Evolutionary conservation across 2,113 vertebrate species (phyloP), one percentile per base, ranked within the genome.

Genomic region (Dermatemys mawii): DNA sequence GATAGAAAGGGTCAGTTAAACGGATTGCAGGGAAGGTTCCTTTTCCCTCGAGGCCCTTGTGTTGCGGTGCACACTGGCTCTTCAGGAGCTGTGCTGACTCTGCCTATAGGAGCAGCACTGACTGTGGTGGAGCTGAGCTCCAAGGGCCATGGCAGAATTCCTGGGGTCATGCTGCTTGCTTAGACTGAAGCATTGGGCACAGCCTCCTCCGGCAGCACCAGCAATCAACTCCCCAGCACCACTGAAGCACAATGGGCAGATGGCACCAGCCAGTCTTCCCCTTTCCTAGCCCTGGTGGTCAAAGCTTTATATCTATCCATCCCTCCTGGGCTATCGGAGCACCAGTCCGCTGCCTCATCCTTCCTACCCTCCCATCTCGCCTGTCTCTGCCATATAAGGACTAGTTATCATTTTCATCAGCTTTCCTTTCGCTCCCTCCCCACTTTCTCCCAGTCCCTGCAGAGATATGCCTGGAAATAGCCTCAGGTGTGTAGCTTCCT

Each of bases 271-370:
- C 51, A 54, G 84, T 63, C 3, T n/a, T 81, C 50, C 80, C 12
- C 35, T 46, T 55, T 24, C 49, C 83, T n/a, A 2, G 19, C 49
- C 54, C 2, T 1, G 11, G 44, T 1, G 0, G n/a, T 49, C 38
- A 11, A 11, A 2, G 11, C 13, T 76, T 19, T 24, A 16, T 44
- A 41, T 63, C 44, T 85, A 27, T n/a, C 48, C 12, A 50, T 81
- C 1, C 0, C 11, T 27, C 21, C 81, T 3, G 0, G 0, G 22
- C 53, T 19, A 70, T 32, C 41, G 51, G 41, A 1, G 81, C 3
- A 1, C n/a, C 35, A n/a, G 6, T 67, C 60, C 2, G 6, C 27
- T 60, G 57, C 55, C 38, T 16, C 70, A 73, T 24, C 38, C 22
- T 73, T 70, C n/a, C 38, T 24, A 26, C 38, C 22, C 38, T 55